These are phyloP conservation scores for Xestoiulus laeticollis DNA, from an alignment of 2,888 invertebrate genomes.

Conservation along the genomic window DNA sequence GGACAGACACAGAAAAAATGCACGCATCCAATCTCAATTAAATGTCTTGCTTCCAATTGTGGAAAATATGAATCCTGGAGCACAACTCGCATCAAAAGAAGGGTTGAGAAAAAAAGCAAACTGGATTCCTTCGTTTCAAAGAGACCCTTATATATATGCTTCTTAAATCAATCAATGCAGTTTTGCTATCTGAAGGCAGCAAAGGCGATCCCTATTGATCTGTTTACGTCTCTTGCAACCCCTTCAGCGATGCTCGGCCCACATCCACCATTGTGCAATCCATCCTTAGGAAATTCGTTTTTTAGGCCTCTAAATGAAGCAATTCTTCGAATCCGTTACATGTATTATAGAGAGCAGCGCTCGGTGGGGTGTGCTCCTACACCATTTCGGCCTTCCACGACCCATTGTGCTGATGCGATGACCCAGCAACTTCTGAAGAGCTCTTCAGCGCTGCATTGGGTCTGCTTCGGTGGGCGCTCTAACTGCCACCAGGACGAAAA, in stretches of 20 bases:
- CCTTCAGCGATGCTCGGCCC: constrained; percentile 22
- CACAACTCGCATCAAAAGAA: not conserved
- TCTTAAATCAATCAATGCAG: not conserved
- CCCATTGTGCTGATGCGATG: not conserved
- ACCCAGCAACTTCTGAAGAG: constrained; percentile 23
- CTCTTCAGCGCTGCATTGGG: not conserved
- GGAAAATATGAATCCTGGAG: not conserved
- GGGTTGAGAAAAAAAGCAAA: not conserved
- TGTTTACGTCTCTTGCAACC: constrained; percentile 9
- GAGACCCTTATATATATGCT: not conserved
- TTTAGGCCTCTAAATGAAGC: constrained; percentile 31
- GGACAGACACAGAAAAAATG: not conserved
- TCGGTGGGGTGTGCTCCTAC: not conserved
- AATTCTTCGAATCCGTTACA: constrained; percentile 25
- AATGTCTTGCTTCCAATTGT: not conserved
- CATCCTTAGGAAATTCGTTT: constrained; percentile 9
- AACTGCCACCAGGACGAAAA: not conserved
- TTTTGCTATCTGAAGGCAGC: not conserved
- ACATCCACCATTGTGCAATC: not conserved
- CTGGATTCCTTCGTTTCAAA: not conserved
- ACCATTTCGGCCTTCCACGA: not conserved
- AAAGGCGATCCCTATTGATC: constrained; percentile 25
- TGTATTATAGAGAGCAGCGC: not conserved
- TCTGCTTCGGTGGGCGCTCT: not conserved
- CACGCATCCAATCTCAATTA: not conserved